phyloP scores from a whole-genome alignment of 2,888 invertebrate species.

The Cremastobaeus sp. region DNA sequence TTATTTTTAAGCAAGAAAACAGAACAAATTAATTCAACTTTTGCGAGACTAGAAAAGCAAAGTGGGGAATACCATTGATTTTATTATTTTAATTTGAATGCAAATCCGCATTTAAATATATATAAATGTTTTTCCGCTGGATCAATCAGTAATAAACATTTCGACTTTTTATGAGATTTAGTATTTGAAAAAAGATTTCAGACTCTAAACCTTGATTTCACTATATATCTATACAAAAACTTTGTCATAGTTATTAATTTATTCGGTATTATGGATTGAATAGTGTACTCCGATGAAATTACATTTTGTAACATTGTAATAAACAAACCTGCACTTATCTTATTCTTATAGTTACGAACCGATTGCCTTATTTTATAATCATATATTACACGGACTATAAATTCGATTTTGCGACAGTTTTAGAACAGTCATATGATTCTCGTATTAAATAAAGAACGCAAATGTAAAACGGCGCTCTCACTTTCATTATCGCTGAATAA shows the following conservation, averaged over 20 bases:
- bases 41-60: slow-evolving; percentile 48
- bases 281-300: slow-evolving; percentile 2
- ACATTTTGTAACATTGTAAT: too few species aligned
- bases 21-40: slow-evolving; percentile 21
- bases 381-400: slow-evolving; percentile 7
- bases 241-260: not conserved
- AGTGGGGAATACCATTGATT: slow-evolving; percentile 21
- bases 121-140: too few species aligned
- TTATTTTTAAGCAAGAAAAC: too few species aligned
- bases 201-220: not conserved
- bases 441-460: slow-evolving; percentile 14
- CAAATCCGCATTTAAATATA: not conserved
- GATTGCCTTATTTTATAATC: too few species aligned
- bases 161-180: too few species aligned
- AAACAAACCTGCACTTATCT: too few species aligned
- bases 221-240: slow-evolving; percentile 6
- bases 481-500: slow-evolving; percentile 38
- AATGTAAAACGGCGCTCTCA: slow-evolving; percentile 5
- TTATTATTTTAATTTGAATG: slow-evolving; percentile 18
- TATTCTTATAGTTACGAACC: too few species aligned
- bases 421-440: slow-evolving; percentile 36
- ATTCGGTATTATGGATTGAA: slow-evolving; percentile 10
- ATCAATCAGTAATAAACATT: too few species aligned
- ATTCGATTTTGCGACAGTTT: slow-evolving; percentile 6
- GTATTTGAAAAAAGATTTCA: too few species aligned